Percentiles rank a stretch among this genome's conserved stretches.
Conservation (phyloP, 2,797 vertebrate genomes). For the Microhierax caerulescens region DNA sequence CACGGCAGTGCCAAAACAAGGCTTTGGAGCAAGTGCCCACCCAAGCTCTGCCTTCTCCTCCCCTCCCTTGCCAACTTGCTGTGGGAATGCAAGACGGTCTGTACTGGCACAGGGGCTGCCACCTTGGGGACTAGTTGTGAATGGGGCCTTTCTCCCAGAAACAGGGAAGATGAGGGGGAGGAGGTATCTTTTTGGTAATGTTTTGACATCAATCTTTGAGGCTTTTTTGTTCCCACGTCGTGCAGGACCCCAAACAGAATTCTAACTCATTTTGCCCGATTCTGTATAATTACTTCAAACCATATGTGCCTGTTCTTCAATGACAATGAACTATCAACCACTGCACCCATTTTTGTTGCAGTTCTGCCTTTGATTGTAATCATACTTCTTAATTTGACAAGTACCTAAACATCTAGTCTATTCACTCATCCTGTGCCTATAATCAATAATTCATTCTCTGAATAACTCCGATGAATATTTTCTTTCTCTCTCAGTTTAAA, state of each 20-base stretch:
- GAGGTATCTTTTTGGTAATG: not conserved
- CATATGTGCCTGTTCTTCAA: not conserved
- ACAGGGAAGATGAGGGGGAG: accelerated
- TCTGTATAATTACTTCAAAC: not conserved
- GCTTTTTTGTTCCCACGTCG: not conserved
- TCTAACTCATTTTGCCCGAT: not conserved
- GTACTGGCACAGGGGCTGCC: not conserved
- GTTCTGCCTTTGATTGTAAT: not conserved
- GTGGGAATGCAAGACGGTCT: not conserved
- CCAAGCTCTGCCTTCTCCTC: not conserved
- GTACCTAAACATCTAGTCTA: conserved; percentile 31
- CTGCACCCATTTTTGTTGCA: not conserved
- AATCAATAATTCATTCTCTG: conserved; percentile 64
- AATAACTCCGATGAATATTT: conserved; percentile 62
- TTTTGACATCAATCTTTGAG: not conserved
- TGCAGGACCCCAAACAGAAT: not conserved
- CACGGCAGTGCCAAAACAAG: not conserved
- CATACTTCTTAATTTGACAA: conserved; percentile 43
- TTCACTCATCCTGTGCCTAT: conserved; percentile 16
- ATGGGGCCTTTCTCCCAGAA: not conserved
- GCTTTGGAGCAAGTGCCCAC: not conserved
- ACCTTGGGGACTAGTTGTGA: not conserved
- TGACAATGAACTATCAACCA: not conserved
- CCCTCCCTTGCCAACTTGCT: accelerated
- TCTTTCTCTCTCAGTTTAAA: conserved; percentile 54